Conservation (phyloP, 2,797 vertebrate species). For the Betta splendens region DNA sequence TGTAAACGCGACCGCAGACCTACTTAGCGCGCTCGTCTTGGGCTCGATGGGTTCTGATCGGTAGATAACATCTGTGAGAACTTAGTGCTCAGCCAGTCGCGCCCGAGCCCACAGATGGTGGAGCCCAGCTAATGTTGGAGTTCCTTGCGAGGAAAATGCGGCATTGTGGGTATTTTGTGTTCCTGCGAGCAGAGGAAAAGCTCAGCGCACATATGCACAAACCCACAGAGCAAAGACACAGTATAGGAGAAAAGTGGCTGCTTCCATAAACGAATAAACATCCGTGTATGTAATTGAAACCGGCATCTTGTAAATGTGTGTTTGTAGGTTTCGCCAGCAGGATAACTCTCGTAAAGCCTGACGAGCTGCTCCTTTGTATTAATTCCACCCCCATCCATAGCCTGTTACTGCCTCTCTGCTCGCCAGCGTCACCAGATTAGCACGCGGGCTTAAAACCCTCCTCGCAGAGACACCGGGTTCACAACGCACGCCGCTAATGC, state of each 20-base stretch:
- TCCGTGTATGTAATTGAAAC: too few species aligned
- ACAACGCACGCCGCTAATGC: conserved; percentile 64
- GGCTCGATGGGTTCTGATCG: conserved; percentile 15
- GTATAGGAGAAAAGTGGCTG: neutral
- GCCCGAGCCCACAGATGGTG: conserved; percentile 45
- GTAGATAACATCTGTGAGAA: conserved; percentile 27
- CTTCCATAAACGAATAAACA: too few species aligned
- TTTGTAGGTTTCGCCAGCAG: conserved; percentile 25
- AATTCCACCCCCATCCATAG: conserved; percentile 61
- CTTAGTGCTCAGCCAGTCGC: conserved; percentile 5
- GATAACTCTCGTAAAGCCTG: conserved; percentile 47
- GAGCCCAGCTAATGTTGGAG: conserved; percentile 26
- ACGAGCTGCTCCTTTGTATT: conserved; percentile 57
- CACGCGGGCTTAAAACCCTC: conserved; percentile 67
- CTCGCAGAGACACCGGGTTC: conserved; percentile 72
- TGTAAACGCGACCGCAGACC: neutral
- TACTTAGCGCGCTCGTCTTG: neutral
- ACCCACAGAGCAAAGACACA: neutral
- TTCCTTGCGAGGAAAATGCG: conserved; percentile 34
- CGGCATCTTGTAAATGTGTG: too few species aligned
- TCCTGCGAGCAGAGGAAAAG: conserved; percentile 4
- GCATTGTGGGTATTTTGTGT: conserved; percentile 29
- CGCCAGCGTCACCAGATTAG: conserved; percentile 76
- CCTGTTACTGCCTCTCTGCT: conserved; percentile 60
- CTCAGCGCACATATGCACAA: neutral